These are phyloP conservation scores for Eumaeus atala DNA, from an alignment of 1,140 invertebrate genomes.

Conservation along the genomic window DNA sequence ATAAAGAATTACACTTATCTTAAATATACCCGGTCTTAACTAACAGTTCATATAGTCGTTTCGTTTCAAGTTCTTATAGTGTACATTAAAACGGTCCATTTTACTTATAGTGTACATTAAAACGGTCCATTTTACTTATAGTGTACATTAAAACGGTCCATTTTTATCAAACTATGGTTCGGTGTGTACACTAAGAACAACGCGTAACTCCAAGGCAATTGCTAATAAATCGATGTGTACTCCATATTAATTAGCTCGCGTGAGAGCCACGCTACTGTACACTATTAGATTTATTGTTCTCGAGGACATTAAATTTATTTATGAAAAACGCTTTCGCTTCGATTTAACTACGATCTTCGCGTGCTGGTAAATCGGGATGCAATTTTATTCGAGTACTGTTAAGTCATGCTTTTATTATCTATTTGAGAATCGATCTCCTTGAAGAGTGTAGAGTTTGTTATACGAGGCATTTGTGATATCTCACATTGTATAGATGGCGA, in stretches of 20 bases:
- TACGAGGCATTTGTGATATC: no score
- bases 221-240: slow-evolving; percentile 62
- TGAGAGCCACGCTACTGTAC: slow-evolving; percentile 56
- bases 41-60: no score
- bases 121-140: no score
- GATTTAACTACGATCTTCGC: slow-evolving; percentile 24
- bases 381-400: slow-evolving; percentile 1
- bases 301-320: slow-evolving; percentile 53
- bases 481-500: no score
- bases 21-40: no score
- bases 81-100: no score
- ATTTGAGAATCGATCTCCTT: neutral
- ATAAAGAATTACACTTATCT: no score
- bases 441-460: neutral
- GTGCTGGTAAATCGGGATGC: slow-evolving; percentile 21
- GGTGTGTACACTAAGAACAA: slow-evolving; percentile 30
- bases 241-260: slow-evolving; percentile 70
- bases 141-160: no score
- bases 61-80: no score
- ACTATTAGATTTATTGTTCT: slow-evolving; percentile 50
- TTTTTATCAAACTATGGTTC: neutral
- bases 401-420: neutral
- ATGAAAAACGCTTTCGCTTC: slow-evolving; percentile 58
- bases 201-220: slow-evolving; percentile 47
- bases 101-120: no score